Percentiles rank a stretch among this genome's conserved stretches.
Evolutionary conservation across 2,797 vertebrate species (phyloP).

Genomic region (Pseudochromis fuscus): DNA sequence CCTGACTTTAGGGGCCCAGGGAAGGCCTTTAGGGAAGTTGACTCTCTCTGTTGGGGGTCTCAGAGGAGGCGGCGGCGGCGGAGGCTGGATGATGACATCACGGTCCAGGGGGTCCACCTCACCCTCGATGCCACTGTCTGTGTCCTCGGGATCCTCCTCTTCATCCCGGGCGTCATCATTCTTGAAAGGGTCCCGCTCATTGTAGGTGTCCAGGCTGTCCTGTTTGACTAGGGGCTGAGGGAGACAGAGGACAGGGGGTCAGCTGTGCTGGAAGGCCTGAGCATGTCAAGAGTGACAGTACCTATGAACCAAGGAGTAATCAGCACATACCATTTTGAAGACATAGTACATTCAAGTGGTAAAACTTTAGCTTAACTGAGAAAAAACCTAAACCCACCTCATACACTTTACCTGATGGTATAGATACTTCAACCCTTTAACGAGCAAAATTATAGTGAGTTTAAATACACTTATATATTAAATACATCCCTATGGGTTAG

Average conservation of each 20-base stretch:
- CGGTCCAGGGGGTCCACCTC: conserved; percentile 94
- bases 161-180: conserved; percentile 90
- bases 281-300: neutral
- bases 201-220: conserved; percentile 97
- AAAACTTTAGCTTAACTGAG: neutral
- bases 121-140: conserved; percentile 89
- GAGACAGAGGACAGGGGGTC: conserved; percentile 24
- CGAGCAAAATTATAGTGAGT: conserved; percentile 9
- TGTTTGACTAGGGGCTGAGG: conserved; percentile 93
- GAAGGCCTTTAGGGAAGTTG: conserved; percentile 95
- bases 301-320: neutral
- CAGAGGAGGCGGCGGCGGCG: conserved; percentile 80
- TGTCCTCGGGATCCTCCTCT: conserved; percentile 92
- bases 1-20: conserved; percentile 99
- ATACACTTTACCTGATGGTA: neutral
- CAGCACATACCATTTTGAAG: neutral
- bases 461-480: no score
- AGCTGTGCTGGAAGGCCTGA: neutral
- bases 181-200: conserved; percentile 97
- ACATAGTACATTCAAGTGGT: neutral
- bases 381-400: neutral
- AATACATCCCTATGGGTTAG: no score
- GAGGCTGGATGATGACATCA: conserved; percentile 86
- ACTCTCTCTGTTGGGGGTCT: conserved; percentile 88
- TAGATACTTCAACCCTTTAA: neutral